A percentile compares a stretch with the other conserved stretches of the same genome.
Conservation (phyloP, 2,113 vertebrate species). For the Pomatostomus ruficeps region DNA sequence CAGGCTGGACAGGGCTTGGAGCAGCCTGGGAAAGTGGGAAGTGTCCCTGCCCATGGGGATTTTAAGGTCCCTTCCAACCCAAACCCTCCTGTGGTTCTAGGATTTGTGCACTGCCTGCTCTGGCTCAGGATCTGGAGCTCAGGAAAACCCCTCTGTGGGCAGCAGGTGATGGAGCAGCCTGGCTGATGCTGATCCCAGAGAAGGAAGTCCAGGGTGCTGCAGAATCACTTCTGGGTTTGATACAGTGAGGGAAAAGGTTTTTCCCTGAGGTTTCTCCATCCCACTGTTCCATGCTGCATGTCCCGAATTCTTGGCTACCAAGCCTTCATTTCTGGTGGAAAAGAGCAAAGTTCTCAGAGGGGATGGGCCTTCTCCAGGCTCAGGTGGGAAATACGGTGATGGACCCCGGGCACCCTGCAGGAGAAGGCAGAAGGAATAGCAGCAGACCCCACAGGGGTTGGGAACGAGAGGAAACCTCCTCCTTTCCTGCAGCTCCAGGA, state of each 20-base stretch:
- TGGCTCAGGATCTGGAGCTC: neutral
- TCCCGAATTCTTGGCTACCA: neutral
- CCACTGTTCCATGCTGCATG: neutral
- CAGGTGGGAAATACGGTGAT: rapidly evolving
- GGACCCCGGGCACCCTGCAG: neutral
- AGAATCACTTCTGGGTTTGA: neutral
- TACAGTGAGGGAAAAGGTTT: neutral
- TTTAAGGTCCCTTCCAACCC: neutral
- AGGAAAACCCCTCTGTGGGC: neutral
- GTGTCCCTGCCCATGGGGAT: neutral
- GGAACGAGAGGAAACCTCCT: neutral
- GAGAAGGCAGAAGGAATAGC: neutral
- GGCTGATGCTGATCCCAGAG: neutral
- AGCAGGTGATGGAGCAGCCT: neutral
- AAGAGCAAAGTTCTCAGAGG: neutral
- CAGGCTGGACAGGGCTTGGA: neutral
- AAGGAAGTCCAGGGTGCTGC: neutral
- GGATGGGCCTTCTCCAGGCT: neutral
- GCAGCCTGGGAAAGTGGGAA: rapidly evolving
- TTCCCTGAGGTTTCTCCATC: neutral
- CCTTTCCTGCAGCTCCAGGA: neutral
- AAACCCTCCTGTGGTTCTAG: too few species aligned
- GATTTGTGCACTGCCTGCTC: neutral
- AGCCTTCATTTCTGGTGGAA: neutral
- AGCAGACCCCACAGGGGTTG: neutral